Base-by-base conservation (phyloP, 92 coral and sea anemone species). In the Porites evermanni region DNA sequence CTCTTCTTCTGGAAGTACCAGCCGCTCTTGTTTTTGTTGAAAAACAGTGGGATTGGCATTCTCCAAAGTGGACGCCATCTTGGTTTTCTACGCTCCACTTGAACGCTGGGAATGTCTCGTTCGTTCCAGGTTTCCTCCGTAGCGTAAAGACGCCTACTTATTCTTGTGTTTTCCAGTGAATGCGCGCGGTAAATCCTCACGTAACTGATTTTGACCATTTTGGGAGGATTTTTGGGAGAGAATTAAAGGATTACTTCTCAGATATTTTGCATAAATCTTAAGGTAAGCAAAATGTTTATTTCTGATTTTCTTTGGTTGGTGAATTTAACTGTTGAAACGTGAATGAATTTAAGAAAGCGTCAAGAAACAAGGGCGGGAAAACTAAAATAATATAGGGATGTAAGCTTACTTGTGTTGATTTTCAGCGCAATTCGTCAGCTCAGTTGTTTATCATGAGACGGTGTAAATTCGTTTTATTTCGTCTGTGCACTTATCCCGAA, bases 51-150 rank as follows among this genome's bases (percentile, higher is more conserved):
- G 99, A 72, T 95, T 95, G 63, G 92, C 92, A 77, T 97, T 97
- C 68, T 97, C 98, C 68, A 97, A 85, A 19, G 74, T 83, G 80
- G 92, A 91, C 92, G 99, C 99, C 99, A 95, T 95, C 72, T 91
- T 97, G 93, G 60, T 50, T 12, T 20, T 47, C 20, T 64, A 3
- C 23, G 8, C 68, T 58, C 67, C 11, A 20, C 21, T 61, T 6
- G 83, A 70, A 85, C 69, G 53, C 56, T 70, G 83, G 89, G 82
- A 85, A 21, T 11, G 18, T 58, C 12, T 16, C 11, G 20, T 70
- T 7, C 10, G 77, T 53, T 51, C 83, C 82, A 64, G 88, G 50
- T 71, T 19, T 47, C 38, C 53, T 19, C 76, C 24, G 60, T 26
- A 8, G 16, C 59, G 59, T 24, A 32, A 29, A 18, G 38, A 61